A percentile compares a stretch with the other conserved stretches of the same genome.
phyloP scores from a whole-genome alignment of 2,888 invertebrate genomes.

The Heliconius ismenius region DNA sequence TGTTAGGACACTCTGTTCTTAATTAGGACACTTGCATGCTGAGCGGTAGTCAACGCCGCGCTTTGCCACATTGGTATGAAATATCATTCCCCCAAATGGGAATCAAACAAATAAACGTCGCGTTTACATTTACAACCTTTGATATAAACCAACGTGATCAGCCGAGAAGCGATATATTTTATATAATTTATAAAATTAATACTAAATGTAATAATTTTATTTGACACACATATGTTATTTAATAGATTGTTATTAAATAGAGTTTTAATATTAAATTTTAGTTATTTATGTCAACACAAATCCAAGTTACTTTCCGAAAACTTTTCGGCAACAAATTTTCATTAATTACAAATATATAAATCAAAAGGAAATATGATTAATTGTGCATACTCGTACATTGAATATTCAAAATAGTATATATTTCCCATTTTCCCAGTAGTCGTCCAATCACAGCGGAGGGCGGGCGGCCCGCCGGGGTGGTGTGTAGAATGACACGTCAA shows the following conservation, averaged over 20 bases:
- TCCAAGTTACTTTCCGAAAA: background rate
- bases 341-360: background rate
- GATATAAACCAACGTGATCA: too few species aligned
- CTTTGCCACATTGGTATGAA: too few species aligned
- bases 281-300: background rate
- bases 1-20: too few species aligned
- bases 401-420: conserved; percentile 35
- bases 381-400: conserved; percentile 33
- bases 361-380: background rate
- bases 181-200: too few species aligned
- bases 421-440: conserved; percentile 37
- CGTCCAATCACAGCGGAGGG: conserved; percentile 49
- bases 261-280: background rate
- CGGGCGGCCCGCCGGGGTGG: conserved; percentile 47
- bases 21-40: too few species aligned
- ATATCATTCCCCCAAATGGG: too few species aligned
- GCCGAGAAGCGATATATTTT: too few species aligned
- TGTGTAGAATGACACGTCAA: conserved; percentile 45
- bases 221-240: background rate
- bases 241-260: background rate
- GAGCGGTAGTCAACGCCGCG: too few species aligned
- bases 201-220: too few species aligned
- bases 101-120: too few species aligned
- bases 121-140: too few species aligned
- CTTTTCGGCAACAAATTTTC: background rate